Conservation (phyloP, 2,888 invertebrate species). For the Sinhomidia bicolor region DNA sequence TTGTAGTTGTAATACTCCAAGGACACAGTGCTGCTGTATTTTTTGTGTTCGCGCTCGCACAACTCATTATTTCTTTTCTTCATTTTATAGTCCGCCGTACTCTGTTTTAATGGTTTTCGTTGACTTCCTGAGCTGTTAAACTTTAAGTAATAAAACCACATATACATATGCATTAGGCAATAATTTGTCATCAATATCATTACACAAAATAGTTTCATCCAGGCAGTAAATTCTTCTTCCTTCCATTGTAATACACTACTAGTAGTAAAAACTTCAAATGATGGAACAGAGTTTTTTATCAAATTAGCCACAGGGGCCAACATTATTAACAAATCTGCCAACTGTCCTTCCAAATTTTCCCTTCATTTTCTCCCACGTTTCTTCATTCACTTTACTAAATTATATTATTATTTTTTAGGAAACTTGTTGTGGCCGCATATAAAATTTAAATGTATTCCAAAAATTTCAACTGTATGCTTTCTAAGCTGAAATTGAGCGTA, state of each 20-base stretch:
- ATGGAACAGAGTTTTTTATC: conserved; percentile 33
- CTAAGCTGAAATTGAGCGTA: no score
- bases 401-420: background rate
- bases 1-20: background rate
- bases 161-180: conserved; percentile 11
- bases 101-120: background rate
- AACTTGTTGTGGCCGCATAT: background rate
- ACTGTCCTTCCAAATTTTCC: background rate
- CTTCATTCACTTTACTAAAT: background rate
- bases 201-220: background rate
- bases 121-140: background rate
- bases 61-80: conserved; percentile 15
- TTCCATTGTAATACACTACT: background rate
- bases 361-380: background rate
- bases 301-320: conserved; percentile 55
- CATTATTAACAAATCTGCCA: conserved; percentile 21
- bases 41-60: background rate
- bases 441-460: background rate
- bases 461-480: no score
- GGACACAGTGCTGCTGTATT: background rate
- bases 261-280: conserved; percentile 5
- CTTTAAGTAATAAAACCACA: background rate
- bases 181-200: conserved; percentile 32
- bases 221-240: background rate
- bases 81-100: background rate